Conservation (phyloP, 2,113 vertebrate genomes). For the Urocitellus parryii region DNA sequence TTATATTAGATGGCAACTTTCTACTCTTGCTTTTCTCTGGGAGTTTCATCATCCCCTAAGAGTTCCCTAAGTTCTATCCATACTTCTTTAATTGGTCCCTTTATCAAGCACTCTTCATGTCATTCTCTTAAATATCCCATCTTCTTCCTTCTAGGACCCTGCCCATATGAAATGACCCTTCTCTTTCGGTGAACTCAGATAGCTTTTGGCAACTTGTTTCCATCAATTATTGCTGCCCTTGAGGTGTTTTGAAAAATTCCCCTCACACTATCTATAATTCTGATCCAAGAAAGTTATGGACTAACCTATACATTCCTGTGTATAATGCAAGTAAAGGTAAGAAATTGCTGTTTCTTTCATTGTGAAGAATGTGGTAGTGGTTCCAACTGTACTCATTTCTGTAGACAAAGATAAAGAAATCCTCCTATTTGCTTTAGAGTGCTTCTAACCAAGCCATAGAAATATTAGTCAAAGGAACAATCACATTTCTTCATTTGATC, state of each 20-base stretch:
- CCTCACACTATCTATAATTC: background rate
- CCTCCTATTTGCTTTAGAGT: background rate
- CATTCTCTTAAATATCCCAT: background rate
- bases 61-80: background rate
- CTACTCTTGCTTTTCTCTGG: background rate
- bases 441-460: background rate
- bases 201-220: background rate
- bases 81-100: background rate
- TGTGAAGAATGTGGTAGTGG: background rate
- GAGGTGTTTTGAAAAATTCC: background rate
- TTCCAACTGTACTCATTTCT: background rate
- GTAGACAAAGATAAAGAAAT: background rate
- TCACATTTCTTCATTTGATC: background rate
- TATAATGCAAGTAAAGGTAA: background rate
- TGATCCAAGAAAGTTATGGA: background rate
- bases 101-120: background rate
- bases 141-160: background rate
- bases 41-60: background rate
- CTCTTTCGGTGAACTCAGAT: background rate
- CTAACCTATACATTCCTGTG: background rate
- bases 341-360: background rate
- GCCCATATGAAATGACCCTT: background rate
- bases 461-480: background rate
- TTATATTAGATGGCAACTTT: background rate
- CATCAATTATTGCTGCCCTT: background rate